Base-by-base conservation (phyloP, 2,797 vertebrate genomes). In the Linurgus olivaceus region DNA sequence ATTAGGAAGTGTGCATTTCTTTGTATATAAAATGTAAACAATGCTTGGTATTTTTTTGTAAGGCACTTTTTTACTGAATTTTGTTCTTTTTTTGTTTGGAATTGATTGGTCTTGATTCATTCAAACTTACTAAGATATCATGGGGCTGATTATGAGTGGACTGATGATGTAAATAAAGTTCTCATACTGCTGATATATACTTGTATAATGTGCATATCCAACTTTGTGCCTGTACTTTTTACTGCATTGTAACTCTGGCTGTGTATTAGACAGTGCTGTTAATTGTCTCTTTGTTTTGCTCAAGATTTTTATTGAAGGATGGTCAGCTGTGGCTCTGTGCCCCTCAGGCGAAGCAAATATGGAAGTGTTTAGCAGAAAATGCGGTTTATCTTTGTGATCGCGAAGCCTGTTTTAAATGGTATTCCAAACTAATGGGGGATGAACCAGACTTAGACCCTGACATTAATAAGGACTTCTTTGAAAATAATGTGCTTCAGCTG, bases 391-490 rank as follows among this genome's bases (percentile, higher is more conserved):
- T 99, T 96, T 99, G 99, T 98, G 99, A 99, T 98, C 99, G 99
- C 1, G 99, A 99, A 98, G 99, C 99, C 97, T 99, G 99, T 98
- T 99, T 99, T 97, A 99, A 99, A 98, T 99, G 99, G 99, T 99
- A 99, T 98, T 99, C 99, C 93, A 99, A 99, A 96, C 98, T 99
- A 93, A 99, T 99, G 99, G 99, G 99, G 35, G 99, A 99, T 88
- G 99, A 99, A 97, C 99, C 99, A 77, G 99, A 99, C 97, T 98
- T 99, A 94, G 99, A 99, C 96, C 99, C 99, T 73, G 99, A 99
- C 98, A 99, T 99, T 97, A 99, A 99, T 97, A 99, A 99, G 98
- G 99, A 99, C 98, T 99, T 99, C 97, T 99, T 99, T 98, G 99
- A 99, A 98, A 99, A 99, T 97, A 99, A 99, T 54, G 99, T 99